phyloP scores from a whole-genome alignment of 2,888 invertebrate species.

The Diaprepes abbreviatus region DNA sequence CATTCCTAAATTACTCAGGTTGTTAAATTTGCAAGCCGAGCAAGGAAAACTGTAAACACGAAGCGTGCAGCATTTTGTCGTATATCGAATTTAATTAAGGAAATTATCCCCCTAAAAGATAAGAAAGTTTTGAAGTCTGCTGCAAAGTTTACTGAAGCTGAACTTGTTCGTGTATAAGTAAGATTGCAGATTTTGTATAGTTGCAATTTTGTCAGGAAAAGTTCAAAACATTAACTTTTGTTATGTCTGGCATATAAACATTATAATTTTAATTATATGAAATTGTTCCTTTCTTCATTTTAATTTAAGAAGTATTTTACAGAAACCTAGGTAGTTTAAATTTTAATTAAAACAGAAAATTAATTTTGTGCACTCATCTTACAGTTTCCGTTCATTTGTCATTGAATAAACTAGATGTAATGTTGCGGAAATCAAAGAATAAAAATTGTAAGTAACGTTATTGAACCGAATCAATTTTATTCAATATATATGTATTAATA shows the following conservation, averaged over 20 bases:
- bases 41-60: constrained; percentile 32
- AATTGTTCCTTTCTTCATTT: not conserved
- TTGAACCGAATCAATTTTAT: too few relatives aligned
- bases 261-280: constrained; percentile 32
- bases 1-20: not conserved
- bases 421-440: too few relatives aligned
- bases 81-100: constrained; percentile 49
- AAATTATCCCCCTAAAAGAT: constrained; percentile 44
- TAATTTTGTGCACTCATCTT: too few relatives aligned
- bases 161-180: constrained; percentile 47
- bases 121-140: constrained; percentile 46
- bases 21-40: constrained; percentile 14
- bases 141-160: constrained; percentile 34
- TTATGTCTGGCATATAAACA: constrained; percentile 38
- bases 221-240: constrained; percentile 42
- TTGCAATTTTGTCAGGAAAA: constrained; percentile 43
- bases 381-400: too few relatives aligned
- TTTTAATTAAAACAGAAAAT: not conserved
- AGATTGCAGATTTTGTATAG: constrained; percentile 47
- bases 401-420: too few relatives aligned
- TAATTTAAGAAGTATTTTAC: not conserved
- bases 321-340: not conserved
- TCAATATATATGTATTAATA: too few relatives aligned
- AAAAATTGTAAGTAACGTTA: too few relatives aligned
- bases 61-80: constrained; percentile 28